Percentiles rank a stretch among this genome's conserved stretches.
These are phyloP conservation scores for Agrotis clavis DNA, from an alignment of 2,888 invertebrate species.

Conservation along the genomic window DNA sequence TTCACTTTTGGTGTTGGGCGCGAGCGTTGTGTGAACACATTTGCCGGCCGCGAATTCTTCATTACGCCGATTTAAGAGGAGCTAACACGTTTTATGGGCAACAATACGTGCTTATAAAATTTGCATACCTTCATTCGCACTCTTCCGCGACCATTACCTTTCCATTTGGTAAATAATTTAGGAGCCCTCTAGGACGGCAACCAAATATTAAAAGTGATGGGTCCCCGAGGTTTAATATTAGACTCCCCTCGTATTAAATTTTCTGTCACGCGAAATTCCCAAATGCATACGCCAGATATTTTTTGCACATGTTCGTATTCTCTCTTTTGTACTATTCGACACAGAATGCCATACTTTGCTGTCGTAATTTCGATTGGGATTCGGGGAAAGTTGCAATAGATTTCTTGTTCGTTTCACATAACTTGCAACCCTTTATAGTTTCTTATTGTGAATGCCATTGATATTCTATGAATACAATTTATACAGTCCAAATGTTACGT, in stretches of 20 bases:
- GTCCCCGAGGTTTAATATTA: slow-evolving; percentile 91
- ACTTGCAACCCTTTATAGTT: slow-evolving; percentile 44
- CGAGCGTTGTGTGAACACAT: slow-evolving; percentile 71
- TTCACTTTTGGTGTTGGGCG: slow-evolving; percentile 75
- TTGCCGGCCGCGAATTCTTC: slow-evolving; percentile 79
- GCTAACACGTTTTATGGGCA: slow-evolving; percentile 82
- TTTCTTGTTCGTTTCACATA: slow-evolving; percentile 56
- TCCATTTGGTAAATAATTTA: slow-evolving; percentile 91
- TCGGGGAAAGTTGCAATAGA: slow-evolving; percentile 68
- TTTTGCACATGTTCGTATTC: slow-evolving; percentile 91
- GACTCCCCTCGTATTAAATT: slow-evolving; percentile 91
- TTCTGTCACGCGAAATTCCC: slow-evolving; percentile 91
- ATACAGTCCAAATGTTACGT: slow-evolving; percentile 7
- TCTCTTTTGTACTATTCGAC: slow-evolving; percentile 87
- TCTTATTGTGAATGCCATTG: slow-evolving; percentile 20
- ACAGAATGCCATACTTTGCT: slow-evolving; percentile 86
- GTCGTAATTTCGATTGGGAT: slow-evolving; percentile 78
- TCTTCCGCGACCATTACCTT: slow-evolving; percentile 90
- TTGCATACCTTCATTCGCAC: slow-evolving; percentile 90
- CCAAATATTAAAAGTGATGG: slow-evolving; percentile 91
- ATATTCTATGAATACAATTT: slow-evolving; percentile 23
- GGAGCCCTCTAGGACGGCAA: slow-evolving; percentile 88
- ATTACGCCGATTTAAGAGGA: slow-evolving; percentile 79
- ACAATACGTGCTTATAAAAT: slow-evolving; percentile 89
- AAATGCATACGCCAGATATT: slow-evolving; percentile 90